phyloP scores from a whole-genome alignment of 1,140 invertebrate genomes.

The Colletes gigas region DNA sequence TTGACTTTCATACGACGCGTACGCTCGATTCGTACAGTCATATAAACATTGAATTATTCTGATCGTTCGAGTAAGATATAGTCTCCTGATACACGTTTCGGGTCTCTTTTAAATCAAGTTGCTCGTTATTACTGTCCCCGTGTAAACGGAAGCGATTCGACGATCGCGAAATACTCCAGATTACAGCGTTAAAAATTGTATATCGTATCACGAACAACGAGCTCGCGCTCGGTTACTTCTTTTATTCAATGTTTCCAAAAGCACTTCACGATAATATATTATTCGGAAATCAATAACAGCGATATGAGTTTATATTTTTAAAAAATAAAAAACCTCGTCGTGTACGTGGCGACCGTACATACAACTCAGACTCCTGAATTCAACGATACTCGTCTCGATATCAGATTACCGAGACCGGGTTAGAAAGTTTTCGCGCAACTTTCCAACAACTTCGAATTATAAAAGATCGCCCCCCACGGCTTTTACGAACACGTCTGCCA shows the following conservation, averaged over 20 bases:
- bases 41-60: constrained; percentile 4
- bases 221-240: neutral
- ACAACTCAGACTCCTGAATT: constrained; percentile 3
- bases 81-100: constrained; percentile 34
- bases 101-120: constrained; percentile 16
- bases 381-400: neutral
- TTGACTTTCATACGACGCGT: neutral
- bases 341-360: neutral
- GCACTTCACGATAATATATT: constrained; percentile 15
- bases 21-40: neutral
- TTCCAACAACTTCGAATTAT: neutral
- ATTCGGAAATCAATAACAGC: constrained; percentile 40
- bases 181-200: constrained; percentile 29
- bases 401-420: too few relatives aligned
- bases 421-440: neutral
- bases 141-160: neutral
- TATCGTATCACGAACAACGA: neutral
- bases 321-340: constrained; percentile 9
- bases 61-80: constrained; percentile 32
- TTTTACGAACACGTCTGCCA: neutral
- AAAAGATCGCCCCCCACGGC: neutral
- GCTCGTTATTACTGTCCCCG: constrained; percentile 24
- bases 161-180: constrained; percentile 7
- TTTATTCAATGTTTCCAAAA: neutral
- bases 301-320: constrained; percentile 31